Evolutionary conservation across 2,797 vertebrate species (phyloP), one percentile per base, ranked within the genome.

Genomic region (Phoeniculus purpureus): DNA sequence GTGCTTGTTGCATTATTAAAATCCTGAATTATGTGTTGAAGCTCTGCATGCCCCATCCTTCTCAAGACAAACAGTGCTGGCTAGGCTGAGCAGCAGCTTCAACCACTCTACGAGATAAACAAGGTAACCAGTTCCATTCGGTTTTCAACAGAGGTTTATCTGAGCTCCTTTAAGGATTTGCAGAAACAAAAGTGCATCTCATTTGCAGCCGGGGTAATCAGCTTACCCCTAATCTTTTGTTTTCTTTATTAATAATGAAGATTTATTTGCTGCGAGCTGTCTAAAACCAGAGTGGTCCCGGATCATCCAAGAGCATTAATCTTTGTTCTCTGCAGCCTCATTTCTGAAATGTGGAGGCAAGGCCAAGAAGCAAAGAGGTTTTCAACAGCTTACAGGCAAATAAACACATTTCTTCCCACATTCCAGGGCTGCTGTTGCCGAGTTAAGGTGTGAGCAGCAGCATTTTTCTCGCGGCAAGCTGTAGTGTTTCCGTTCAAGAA

Each of bases 221-320:
- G 68, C 82, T 95, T 96, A 95, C 56, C 26, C 96, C 92, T 94
- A 95, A 78, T 90, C 84, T 94, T 77, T 90, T 85, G 84, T 96
- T 94, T 91, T 83, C 43, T 77, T 92, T 74, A 87, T 78, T 91
- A 95, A 95, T 91, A 93, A 82, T 12, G 87, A 95, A 91, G 71
- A 93, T 87, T 86, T 90, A 91, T 83, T 82, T 8, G 8, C 77
- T 85, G 89, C 89, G 85, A 92, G 76, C 92, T 60, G 19, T 87
- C 55, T 84, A 89, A 94, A 77, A 80, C 29, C 12, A 87, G 60
- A 92, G 40, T 73, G 80, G 74, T 81, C 56, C 78, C 87, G 89
- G 62, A 92, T 78, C 80, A 72, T 90, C 58, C 75, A 85, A 81
- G 47, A 90, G 26, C 34, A 81, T 84, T 96, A 94, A 92, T 94